phyloP scores from a whole-genome alignment of 2,113 vertebrate genomes.

The Loxodonta africana region DNA sequence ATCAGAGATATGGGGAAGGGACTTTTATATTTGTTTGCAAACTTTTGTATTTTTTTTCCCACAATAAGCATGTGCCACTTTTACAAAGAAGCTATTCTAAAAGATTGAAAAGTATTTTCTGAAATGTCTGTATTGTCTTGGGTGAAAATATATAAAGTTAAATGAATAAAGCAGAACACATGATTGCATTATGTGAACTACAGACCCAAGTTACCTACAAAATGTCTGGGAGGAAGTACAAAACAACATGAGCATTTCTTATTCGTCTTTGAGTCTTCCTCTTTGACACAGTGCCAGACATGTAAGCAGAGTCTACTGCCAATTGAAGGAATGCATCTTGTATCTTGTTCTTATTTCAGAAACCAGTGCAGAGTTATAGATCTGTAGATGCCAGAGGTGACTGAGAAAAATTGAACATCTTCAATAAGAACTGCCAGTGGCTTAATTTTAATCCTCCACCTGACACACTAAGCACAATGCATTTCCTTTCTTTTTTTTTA shows the following conservation, averaged over 20 bases:
- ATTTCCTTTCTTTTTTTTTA: constrained; percentile 37
- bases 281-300: not conserved
- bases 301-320: not conserved
- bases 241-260: not conserved
- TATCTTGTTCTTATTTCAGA: constrained; percentile 46
- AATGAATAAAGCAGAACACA: not conserved
- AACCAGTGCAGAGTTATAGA: not conserved
- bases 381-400: not conserved
- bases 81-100: constrained; percentile 15
- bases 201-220: not conserved
- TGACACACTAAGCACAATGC: constrained; percentile 73
- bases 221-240: not conserved
- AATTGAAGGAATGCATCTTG: not conserved
- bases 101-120: not conserved
- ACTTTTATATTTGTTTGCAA: constrained; percentile 42
- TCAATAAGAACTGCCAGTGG: constrained; percentile 37
- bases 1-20: not conserved
- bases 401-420: not conserved
- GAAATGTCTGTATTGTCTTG: constrained; percentile 6
- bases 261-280: not conserved
- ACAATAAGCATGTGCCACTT: not conserved
- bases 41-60: not conserved
- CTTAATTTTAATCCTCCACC: constrained; percentile 62
- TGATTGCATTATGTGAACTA: not conserved
- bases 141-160: not conserved